Evolutionary conservation across 2,797 vertebrate species (phyloP).

Genomic region (Halcyon smyrnensis): DNA sequence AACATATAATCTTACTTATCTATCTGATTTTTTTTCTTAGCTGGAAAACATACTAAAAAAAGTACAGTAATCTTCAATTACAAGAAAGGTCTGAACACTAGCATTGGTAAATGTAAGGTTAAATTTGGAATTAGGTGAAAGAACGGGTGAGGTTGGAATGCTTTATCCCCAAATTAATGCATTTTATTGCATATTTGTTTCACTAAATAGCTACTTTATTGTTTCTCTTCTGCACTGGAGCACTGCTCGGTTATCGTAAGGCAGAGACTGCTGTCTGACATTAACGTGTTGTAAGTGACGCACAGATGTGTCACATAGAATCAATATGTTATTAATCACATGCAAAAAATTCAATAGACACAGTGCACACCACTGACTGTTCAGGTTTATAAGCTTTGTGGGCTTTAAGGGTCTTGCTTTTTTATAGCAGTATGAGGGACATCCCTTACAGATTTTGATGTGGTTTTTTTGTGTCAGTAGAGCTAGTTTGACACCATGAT

Average conservation of each 20-base stretch:
- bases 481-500: not conserved
- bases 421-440: not conserved
- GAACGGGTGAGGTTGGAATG: not conserved
- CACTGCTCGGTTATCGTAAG: accelerated
- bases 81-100: not conserved
- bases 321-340: constrained; percentile 17
- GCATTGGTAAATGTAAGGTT: not conserved
- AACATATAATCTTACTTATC: not conserved
- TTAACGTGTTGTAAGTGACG: not conserved
- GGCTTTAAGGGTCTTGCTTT: not conserved
- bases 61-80: not conserved
- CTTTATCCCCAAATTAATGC: not conserved
- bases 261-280: not conserved
- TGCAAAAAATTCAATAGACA: constrained; percentile 5
- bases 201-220: not conserved
- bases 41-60: not conserved
- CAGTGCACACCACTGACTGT: not conserved
- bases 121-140: not conserved
- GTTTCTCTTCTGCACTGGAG: not conserved
- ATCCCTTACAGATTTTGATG: not conserved
- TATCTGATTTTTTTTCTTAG: not conserved
- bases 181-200: not conserved
- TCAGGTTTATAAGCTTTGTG: constrained; percentile 2
- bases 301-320: not conserved
- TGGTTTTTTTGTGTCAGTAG: not conserved